These are phyloP conservation scores for Sebastes umbrosus DNA, from an alignment of 2,797 vertebrate genomes.

Conservation along the genomic window DNA sequence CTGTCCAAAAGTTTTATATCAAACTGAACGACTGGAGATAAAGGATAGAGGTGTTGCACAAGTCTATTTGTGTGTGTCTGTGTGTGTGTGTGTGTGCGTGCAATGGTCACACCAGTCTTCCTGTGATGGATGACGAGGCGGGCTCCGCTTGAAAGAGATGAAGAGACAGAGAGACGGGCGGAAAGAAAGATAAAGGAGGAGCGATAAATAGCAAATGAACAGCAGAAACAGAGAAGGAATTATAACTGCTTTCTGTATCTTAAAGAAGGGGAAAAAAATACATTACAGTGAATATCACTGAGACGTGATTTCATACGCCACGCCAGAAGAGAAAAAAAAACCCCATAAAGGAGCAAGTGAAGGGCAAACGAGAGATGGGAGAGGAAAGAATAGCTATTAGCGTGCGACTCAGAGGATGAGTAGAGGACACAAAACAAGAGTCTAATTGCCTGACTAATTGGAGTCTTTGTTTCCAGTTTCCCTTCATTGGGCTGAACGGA, in stretches of 20 bases:
- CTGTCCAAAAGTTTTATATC: neutral
- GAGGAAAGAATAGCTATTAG: constrained; percentile 64
- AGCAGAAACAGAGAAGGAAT: constrained; percentile 42
- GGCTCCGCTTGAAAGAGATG: constrained; percentile 31
- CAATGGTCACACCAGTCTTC: constrained; percentile 29
- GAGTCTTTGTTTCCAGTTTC: constrained; percentile 74
- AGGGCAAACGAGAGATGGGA: constrained; percentile 66
- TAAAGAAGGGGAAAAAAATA: constrained; percentile 35
- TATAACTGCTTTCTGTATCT: constrained; percentile 37
- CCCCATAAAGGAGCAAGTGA: constrained; percentile 51
- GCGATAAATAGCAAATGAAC: constrained; percentile 58
- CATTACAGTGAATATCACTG: constrained; percentile 44
- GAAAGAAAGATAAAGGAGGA: constrained; percentile 56
- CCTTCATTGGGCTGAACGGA: constrained; percentile 62
- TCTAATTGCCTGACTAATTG: constrained; percentile 83
- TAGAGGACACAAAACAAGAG: constrained; percentile 67
- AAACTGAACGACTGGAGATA: neutral
- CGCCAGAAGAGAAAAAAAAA: constrained; percentile 7
- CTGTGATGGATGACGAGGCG: constrained; percentile 55
- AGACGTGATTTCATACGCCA: constrained; percentile 27
- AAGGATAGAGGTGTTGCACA: neutral
- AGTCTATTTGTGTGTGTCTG: neutral
- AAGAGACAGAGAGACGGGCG: constrained; percentile 53
- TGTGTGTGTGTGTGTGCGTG: neutral
- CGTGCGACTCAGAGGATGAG: constrained; percentile 61